phyloP scores from a whole-genome alignment of 2,113 vertebrate genomes.

The Petromus typicus region DNA sequence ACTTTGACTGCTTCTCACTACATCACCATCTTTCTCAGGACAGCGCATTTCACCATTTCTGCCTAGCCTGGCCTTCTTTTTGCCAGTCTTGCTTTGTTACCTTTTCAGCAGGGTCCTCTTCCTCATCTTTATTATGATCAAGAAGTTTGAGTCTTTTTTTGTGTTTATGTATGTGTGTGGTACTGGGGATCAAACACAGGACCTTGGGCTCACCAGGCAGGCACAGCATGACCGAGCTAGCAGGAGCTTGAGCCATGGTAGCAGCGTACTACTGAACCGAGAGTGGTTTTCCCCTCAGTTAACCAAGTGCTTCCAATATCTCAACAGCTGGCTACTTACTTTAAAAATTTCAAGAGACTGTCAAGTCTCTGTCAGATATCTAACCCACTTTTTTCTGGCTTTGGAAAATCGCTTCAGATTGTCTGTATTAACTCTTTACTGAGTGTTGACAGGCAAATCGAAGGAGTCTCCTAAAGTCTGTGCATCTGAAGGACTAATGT shows the following conservation, averaged over 20 bases:
- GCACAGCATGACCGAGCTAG: too few relatives aligned
- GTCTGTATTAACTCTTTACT: neutral
- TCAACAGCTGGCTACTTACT: neutral
- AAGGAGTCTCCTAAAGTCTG: neutral
- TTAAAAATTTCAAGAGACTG: neutral
- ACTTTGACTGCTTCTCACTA: neutral
- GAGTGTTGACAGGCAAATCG: neutral
- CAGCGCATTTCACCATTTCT: neutral
- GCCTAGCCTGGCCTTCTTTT: neutral
- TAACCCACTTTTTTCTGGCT: neutral
- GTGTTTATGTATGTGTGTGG: too few relatives aligned
- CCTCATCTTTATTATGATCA: neutral
- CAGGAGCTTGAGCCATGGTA: neutral
- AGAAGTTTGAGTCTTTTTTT: neutral
- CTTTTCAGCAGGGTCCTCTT: neutral
- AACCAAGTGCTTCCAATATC: neutral
- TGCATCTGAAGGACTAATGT: neutral
- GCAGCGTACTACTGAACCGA: neutral
- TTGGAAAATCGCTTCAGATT: neutral
- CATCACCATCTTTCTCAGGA: neutral
- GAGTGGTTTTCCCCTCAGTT: neutral
- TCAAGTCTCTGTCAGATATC: too few relatives aligned
- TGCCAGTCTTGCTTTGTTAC: neutral
- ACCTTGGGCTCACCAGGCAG: too few relatives aligned
- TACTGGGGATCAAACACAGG: too few relatives aligned